phyloP scores from a whole-genome alignment of 2,888 invertebrate genomes.

The Heterodera filipjevi region DNA sequence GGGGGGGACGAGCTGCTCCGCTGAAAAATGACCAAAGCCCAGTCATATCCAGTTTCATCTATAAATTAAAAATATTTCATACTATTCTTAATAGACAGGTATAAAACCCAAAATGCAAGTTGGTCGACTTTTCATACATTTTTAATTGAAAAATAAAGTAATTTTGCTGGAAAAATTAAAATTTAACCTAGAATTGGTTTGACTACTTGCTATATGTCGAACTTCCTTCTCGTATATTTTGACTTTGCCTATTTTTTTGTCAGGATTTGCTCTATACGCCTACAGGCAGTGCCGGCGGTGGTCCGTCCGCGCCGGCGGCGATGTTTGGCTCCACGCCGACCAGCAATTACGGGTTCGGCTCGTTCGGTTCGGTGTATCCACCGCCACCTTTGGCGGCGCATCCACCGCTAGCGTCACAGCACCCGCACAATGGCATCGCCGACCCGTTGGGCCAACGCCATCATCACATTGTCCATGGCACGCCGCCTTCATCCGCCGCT shows the following conservation, averaged over 20 bases:
- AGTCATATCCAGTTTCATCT: no score
- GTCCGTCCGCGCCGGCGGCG: conserved; percentile 21
- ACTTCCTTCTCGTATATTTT: neutral
- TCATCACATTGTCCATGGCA: neutral
- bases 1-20: no score
- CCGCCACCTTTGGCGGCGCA: conserved; percentile 19
- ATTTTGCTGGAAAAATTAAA: no score
- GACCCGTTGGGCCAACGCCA: neutral
- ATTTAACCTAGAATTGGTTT: no score
- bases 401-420: neutral
- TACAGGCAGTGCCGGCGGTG: conserved; percentile 25
- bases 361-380: conserved; percentile 45
- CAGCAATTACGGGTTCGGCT: conserved; percentile 48
- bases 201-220: no score
- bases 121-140: no score
- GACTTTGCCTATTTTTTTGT: neutral
- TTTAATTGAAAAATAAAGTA: no score
- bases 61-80: no score
- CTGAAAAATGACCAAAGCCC: no score
- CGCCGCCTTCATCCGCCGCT: neutral
- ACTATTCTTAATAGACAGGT: no score
- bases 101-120: no score
- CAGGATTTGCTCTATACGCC: neutral
- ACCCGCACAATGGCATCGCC: neutral
- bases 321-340: conserved; percentile 45